Evolutionary conservation across 1,140 invertebrate genomes (phyloP).

Genomic region (Venustaconcha ellipsiformis): DNA sequence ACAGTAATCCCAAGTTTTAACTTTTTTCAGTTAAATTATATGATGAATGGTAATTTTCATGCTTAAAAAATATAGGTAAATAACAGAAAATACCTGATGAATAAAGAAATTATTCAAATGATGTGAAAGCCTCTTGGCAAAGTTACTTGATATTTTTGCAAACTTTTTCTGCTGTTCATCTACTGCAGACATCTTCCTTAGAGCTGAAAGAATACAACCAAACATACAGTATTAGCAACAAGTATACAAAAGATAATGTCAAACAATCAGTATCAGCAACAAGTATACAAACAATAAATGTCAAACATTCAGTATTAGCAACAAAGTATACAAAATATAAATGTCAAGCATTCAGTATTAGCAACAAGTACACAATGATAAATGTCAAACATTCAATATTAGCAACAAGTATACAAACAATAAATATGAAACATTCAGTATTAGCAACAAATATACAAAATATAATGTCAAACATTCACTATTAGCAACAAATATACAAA

Average conservation of each 20-base stretch:
- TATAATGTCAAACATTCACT: not conserved
- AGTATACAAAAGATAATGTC: too few relatives aligned
- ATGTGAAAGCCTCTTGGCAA: slow-evolving; percentile 84
- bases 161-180: slow-evolving; percentile 89
- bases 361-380: not conserved
- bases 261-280: too few relatives aligned
- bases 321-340: too few relatives aligned
- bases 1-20: too few relatives aligned
- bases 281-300: too few relatives aligned
- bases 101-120: slow-evolving; percentile 95
- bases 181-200: slow-evolving; percentile 82
- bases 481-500: too few relatives aligned
- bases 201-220: slow-evolving; percentile 47
- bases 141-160: slow-evolving; percentile 86
- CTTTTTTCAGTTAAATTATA: too few relatives aligned
- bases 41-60: too few relatives aligned
- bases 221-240: not conserved
- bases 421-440: not conserved
- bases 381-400: not conserved
- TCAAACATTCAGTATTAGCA: too few relatives aligned
- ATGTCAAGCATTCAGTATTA: too few relatives aligned
- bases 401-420: too few relatives aligned
- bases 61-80: not conserved
- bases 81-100: slow-evolving; percentile 77
- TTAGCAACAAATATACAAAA: not conserved